phyloP scores from a whole-genome alignment of 2,888 invertebrate genomes.

The Eristalinus aeneus region DNA sequence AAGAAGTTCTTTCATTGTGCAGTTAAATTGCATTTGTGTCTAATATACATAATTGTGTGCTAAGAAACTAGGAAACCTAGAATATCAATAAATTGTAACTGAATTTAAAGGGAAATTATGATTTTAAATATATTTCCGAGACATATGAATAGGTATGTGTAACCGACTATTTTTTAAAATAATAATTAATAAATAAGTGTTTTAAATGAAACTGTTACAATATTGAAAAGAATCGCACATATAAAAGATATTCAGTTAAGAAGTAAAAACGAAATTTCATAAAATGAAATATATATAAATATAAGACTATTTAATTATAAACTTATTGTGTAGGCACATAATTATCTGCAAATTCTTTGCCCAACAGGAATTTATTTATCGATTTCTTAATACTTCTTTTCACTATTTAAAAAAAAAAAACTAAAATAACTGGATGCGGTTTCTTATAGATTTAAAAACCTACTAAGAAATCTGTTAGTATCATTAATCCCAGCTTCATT shows the following conservation, averaged over 20 bases:
- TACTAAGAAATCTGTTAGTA: conserved; percentile 39
- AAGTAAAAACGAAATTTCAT: not conserved
- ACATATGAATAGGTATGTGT: conserved; percentile 54
- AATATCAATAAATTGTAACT: not conserved
- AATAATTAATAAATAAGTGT: not conserved
- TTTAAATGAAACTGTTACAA: too few relatives aligned
- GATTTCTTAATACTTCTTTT: too few relatives aligned
- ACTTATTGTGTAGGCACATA: conserved; percentile 14
- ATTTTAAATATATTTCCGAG: conserved; percentile 47
- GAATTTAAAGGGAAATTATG: conserved; percentile 1
- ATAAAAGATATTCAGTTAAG: too few relatives aligned
- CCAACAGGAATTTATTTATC: not conserved
- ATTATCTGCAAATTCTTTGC: not conserved
- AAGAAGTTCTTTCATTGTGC: conserved; percentile 50
- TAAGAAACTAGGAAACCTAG: not conserved
- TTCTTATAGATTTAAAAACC: conserved; percentile 20
- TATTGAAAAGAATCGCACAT: too few relatives aligned
- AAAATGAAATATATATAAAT: not conserved
- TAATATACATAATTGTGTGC: not conserved
- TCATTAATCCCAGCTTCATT: conserved; percentile 17
- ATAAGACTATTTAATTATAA: not conserved
- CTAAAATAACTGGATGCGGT: conserved; percentile 22
- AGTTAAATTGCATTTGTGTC: not conserved
- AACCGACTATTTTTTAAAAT: not conserved
- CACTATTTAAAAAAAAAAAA: too few relatives aligned